Conservation (phyloP, 2,888 invertebrate species). For the Exephanes ischioxanthus region DNA sequence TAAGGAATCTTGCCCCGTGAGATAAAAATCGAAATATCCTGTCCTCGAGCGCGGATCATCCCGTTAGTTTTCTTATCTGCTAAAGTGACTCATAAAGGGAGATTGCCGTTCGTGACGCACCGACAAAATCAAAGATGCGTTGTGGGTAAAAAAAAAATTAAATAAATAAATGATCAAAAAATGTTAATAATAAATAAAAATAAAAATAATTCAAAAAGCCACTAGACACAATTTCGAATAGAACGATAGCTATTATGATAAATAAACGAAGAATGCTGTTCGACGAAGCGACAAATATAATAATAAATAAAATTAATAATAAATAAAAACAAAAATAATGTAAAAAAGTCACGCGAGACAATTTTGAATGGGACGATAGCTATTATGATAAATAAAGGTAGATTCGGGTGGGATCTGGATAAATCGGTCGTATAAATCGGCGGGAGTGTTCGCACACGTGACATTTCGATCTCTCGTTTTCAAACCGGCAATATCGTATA, state of each 20-base stretch:
- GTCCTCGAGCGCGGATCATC: constrained; percentile 47
- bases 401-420: background rate
- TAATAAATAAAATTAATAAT: background rate
- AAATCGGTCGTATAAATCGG: constrained; percentile 19
- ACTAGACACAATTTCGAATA: background rate
- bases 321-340: background rate
- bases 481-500: constrained; percentile 49
- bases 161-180: background rate
- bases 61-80: constrained; percentile 50
- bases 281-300: background rate
- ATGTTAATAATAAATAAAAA: background rate
- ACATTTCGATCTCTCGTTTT: constrained; percentile 27
- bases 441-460: background rate
- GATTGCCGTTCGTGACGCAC: background rate
- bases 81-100: constrained; percentile 33
- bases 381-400: constrained; percentile 34
- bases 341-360: background rate
- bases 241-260: constrained; percentile 1
- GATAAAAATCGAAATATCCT: constrained; percentile 51
- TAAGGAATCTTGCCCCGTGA: constrained; percentile 29
- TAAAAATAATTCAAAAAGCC: background rate
- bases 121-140: background rate
- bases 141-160: background rate
- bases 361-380: background rate
- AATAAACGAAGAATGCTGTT: background rate